These are phyloP conservation scores for Brachyrhaphis roseni DNA, from an alignment of 2,797 vertebrate species.

Conservation along the genomic window DNA sequence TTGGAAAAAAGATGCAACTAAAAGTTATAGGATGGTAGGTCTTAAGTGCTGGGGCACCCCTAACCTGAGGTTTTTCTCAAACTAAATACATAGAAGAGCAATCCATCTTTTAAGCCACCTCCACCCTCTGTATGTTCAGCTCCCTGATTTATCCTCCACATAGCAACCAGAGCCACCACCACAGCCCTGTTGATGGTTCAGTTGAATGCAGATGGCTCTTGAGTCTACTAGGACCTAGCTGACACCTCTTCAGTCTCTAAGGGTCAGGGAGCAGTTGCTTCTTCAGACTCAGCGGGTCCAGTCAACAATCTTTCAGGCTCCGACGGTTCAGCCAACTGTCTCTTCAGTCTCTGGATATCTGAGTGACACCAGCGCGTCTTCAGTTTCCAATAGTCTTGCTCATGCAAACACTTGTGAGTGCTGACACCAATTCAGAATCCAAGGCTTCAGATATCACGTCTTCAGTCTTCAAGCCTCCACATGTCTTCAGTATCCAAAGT, in stretches of 20 bases:
- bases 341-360: not conserved
- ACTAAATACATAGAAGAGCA: not conserved
- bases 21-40: not conserved
- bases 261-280: not conserved
- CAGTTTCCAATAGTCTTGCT: not conserved
- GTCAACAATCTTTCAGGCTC: not conserved
- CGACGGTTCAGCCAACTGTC: not conserved
- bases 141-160: not conserved
- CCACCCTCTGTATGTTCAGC: not conserved
- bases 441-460: not conserved
- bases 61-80: not conserved
- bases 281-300: not conserved
- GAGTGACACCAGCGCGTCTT: not conserved
- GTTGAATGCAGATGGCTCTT: not conserved
- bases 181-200: not conserved
- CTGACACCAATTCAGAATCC: not conserved
- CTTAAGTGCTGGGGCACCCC: not conserved
- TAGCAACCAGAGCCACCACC: not conserved
- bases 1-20: not conserved
- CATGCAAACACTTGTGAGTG: not conserved
- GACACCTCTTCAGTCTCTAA: not conserved
- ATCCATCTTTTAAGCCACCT: not conserved
- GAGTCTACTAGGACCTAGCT: not conserved
- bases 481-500: too few relatives aligned
- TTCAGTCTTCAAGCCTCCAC: not conserved